A percentile compares a stretch with the other conserved stretches of the same genome.
Conservation (phyloP, 2,888 invertebrate genomes). For the Acrobasis repandana region DNA sequence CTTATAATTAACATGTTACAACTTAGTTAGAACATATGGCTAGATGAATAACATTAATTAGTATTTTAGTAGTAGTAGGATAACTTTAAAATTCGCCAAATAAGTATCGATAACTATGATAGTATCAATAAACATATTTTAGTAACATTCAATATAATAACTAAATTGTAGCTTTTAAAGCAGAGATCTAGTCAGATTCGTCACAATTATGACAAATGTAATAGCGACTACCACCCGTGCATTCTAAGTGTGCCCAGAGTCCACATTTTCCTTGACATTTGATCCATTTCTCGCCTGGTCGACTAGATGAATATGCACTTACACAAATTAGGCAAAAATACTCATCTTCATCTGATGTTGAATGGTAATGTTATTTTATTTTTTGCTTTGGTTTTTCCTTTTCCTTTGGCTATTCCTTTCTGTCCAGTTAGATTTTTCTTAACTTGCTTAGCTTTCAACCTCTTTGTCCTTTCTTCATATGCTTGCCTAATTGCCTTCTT, state of each 20-base stretch:
- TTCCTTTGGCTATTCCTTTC: not conserved
- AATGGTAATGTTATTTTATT: not conserved
- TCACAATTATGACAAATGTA: slow-evolving; percentile 20
- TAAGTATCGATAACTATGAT: not conserved
- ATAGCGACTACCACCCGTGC: slow-evolving; percentile 16
- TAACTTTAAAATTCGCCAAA: not conserved
- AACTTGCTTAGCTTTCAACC: too few species aligned
- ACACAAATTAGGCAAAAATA: slow-evolving; percentile 30
- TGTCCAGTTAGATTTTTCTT: not conserved
- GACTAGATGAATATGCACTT: slow-evolving; percentile 28
- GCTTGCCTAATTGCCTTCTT: too few species aligned
- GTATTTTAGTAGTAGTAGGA: not conserved
- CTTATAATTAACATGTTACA: not conserved
- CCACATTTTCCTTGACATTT: slow-evolving; percentile 21
- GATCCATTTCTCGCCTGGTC: slow-evolving; percentile 29
- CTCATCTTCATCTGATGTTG: slow-evolving; percentile 24
- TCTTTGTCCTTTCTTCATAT: too few species aligned
- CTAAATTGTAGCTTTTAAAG: slow-evolving; percentile 1
- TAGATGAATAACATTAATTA: not conserved
- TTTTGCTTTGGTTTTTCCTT: slow-evolving; percentile 6
- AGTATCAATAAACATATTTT: not conserved
- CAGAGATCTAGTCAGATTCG: slow-evolving; percentile 11
- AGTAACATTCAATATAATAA: not conserved
- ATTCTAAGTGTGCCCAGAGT: slow-evolving; percentile 14
- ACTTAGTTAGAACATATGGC: not conserved